These are phyloP conservation scores for Clarias pachynema DNA, from an alignment of 2,797 vertebrate genomes.

Conservation along the genomic window DNA sequence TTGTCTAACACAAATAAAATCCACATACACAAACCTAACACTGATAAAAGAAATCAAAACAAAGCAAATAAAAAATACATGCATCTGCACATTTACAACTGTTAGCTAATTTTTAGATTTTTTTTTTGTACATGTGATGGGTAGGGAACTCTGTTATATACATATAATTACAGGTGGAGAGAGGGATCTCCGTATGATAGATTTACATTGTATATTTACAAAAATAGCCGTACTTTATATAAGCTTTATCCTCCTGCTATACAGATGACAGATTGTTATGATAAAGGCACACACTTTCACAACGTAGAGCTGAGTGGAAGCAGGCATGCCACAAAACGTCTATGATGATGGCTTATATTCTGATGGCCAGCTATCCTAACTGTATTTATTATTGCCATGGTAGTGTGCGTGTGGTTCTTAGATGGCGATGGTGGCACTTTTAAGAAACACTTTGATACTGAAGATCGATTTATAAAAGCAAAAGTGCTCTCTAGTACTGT, in stretches of 20 bases:
- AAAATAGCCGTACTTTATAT: conserved; percentile 40
- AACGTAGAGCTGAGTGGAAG: conserved; percentile 45
- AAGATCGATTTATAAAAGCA: not conserved
- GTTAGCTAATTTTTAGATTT: conserved; percentile 46
- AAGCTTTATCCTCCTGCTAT: conserved; percentile 48
- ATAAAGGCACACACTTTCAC: conserved; percentile 59
- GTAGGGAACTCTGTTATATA: conserved; percentile 62
- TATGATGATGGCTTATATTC: conserved; percentile 3
- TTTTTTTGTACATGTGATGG: conserved; percentile 50
- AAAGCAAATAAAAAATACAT: conserved; percentile 56
- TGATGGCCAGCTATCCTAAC: conserved; percentile 3
- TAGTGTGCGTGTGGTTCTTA: not conserved
- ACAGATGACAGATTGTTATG: conserved; percentile 40
- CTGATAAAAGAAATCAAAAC: conserved; percentile 38
- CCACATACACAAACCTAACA: conserved; percentile 43
- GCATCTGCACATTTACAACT: conserved; percentile 55
- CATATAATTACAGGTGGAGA: conserved; percentile 75
- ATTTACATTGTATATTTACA: conserved; percentile 55
- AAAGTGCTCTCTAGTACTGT: not conserved
- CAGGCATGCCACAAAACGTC: conserved; percentile 52
- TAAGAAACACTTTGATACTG: conserved; percentile 6
- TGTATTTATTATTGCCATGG: conserved; percentile 18
- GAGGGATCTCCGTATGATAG: conserved; percentile 22
- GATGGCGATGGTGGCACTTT: conserved; percentile 16
- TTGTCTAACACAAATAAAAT: conserved; percentile 56